These are phyloP conservation scores for Pseudomyrmex dendroicus DNA, from an alignment of 1,140 invertebrate genomes.

Conservation along the genomic window DNA sequence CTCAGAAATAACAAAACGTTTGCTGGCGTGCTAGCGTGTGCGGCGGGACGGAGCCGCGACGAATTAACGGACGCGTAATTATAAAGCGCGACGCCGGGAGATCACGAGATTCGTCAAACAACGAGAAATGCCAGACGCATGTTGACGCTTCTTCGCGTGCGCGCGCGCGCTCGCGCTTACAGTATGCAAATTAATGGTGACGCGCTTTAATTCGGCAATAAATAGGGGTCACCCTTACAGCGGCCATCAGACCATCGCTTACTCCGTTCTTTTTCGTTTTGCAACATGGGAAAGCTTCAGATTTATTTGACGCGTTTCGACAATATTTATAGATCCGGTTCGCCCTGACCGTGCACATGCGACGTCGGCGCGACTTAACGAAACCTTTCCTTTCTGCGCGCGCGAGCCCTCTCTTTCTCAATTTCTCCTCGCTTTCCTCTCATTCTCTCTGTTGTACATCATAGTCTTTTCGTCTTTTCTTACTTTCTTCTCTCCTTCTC, in stretches of 20 bases:
- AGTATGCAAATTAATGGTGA: slow-evolving; percentile 85
- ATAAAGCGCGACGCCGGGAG: slow-evolving; percentile 44
- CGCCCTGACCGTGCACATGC: slow-evolving; percentile 68
- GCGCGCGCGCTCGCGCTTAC: slow-evolving; percentile 56
- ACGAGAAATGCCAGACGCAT: slow-evolving; percentile 44
- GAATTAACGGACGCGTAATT: slow-evolving; percentile 55
- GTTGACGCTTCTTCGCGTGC: slow-evolving; percentile 62
- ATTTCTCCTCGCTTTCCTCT: slow-evolving; percentile 37
- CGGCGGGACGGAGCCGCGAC: slow-evolving; percentile 26
- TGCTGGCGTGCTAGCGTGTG: slow-evolving; percentile 29
- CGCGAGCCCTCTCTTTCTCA: slow-evolving; percentile 32
- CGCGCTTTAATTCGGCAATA: slow-evolving; percentile 86
- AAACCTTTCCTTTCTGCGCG: slow-evolving; percentile 65
- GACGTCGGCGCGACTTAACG: slow-evolving; percentile 71
- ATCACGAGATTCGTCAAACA: slow-evolving; percentile 48
- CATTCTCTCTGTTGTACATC: slow-evolving; percentile 36
- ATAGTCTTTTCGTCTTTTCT: slow-evolving; percentile 43
- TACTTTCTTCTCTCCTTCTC: slow-evolving; percentile 4
- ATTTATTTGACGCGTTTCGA: slow-evolving; percentile 85
- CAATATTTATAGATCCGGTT: slow-evolving; percentile 85
- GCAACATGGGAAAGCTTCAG: slow-evolving; percentile 84
- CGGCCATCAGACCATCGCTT: slow-evolving; percentile 82
- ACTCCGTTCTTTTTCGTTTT: slow-evolving; percentile 81
- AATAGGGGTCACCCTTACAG: slow-evolving; percentile 83
- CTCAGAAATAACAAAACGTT: slow-evolving; percentile 22